Conservation (phyloP, 2,888 invertebrate genomes). For the Podotricha telesiphe region DNA sequence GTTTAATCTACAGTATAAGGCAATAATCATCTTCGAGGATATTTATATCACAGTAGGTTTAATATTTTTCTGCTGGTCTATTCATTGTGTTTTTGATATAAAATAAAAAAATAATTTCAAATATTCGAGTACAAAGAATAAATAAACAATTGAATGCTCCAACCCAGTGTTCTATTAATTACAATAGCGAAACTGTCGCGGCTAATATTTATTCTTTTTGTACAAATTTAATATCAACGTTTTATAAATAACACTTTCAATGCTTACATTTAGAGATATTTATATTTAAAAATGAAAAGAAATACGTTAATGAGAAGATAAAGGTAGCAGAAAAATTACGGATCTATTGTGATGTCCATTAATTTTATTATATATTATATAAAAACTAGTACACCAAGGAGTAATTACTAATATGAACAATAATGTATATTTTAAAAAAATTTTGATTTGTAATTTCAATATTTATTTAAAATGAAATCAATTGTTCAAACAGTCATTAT, state of each 20-base stretch:
- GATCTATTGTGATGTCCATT: conserved; percentile 3
- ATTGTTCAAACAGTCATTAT: conserved; percentile 8
- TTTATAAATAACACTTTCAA: background rate
- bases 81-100: background rate
- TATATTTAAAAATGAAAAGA: background rate
- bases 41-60: conserved; percentile 5
- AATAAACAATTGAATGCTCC: conserved; percentile 6
- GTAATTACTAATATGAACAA: background rate
- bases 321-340: conserved; percentile 5
- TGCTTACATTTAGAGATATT: background rate
- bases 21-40: conserved; percentile 16
- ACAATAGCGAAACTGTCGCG: conserved; percentile 1
- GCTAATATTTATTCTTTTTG: background rate
- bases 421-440: background rate
- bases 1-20: conserved; percentile 17
- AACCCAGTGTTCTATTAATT: background rate
- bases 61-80: conserved; percentile 21
- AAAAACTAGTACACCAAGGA: background rate
- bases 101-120: background rate
- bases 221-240: background rate
- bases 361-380: conserved; percentile 4
- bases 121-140: conserved; percentile 2
- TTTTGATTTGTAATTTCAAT: background rate
- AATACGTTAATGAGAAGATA: background rate
- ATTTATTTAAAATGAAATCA: background rate